These are phyloP conservation scores for Spea bombifrons DNA, from an alignment of 2,113 vertebrate genomes.

Conservation along the genomic window DNA sequence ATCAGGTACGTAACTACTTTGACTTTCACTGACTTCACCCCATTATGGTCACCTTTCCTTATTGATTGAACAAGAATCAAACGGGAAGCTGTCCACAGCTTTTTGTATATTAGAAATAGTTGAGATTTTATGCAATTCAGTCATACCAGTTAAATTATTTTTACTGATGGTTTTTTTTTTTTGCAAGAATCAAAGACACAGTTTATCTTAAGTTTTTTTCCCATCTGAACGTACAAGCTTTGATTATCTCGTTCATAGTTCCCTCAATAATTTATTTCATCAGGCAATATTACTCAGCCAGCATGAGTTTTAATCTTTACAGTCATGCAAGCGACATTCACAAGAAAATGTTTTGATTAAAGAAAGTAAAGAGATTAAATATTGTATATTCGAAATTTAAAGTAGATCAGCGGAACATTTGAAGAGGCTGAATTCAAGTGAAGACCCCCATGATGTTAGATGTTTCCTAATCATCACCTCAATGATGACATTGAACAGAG, in stretches of 20 bases:
- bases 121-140: constrained; percentile 18
- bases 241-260: constrained; percentile 23
- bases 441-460: no score
- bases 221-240: constrained; percentile 25
- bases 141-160: constrained; percentile 27
- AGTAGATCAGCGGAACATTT: no score
- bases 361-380: not conserved
- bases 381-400: not conserved
- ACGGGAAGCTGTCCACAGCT: no score
- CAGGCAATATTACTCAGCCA: constrained; percentile 13
- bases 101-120: not conserved
- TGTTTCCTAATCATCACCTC: no score
- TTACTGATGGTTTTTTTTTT: not conserved
- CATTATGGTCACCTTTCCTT: no score
- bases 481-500: no score
- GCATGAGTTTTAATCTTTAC: constrained; percentile 15
- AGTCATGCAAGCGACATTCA: constrained; percentile 4
- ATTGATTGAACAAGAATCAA: no score
- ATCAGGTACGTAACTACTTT: no score
- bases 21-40: no score
- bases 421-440: no score
- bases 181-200: constrained; percentile 25
- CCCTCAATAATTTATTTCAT: constrained; percentile 26
- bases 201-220: constrained; percentile 35
- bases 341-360: constrained; percentile 22